Conservation (phyloP, 2,888 invertebrate species). For the Colletes collaris region DNA sequence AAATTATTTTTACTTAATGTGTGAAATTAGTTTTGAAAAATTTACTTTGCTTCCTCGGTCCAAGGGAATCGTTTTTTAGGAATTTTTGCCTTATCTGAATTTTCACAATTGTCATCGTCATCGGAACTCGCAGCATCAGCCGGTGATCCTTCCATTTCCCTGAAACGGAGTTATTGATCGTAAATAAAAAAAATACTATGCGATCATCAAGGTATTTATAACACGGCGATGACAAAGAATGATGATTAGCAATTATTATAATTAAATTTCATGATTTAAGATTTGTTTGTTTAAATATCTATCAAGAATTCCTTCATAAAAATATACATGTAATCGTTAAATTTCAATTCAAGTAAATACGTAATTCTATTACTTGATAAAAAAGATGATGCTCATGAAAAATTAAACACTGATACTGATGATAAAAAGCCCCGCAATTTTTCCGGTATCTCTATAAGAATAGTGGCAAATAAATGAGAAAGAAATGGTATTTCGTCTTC, state of each 20-base stretch:
- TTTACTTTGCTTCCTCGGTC: constrained; percentile 87
- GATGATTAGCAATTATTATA: constrained; percentile 60
- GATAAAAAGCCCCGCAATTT: constrained; percentile 75
- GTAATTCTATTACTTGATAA: constrained; percentile 45
- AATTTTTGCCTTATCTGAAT: constrained; percentile 84
- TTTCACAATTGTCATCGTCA: constrained; percentile 79
- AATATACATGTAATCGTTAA: constrained; percentile 25
- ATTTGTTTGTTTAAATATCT: not conserved
- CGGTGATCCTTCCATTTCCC: constrained; percentile 78
- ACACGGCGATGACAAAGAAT: constrained; percentile 51
- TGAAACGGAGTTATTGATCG: constrained; percentile 62
- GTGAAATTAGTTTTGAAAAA: constrained; percentile 26
- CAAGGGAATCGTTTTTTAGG: constrained; percentile 90
- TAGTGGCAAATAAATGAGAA: constrained; percentile 21
- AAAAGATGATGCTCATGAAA: constrained; percentile 63
- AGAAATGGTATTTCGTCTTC: not conserved
- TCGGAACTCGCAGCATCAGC: constrained; percentile 74
- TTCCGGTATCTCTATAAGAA: constrained; percentile 57
- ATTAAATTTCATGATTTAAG: constrained; percentile 57
- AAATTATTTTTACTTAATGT: not conserved
- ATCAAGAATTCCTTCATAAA: constrained; percentile 14
- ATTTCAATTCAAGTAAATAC: constrained; percentile 51
- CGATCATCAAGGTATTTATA: constrained; percentile 6
- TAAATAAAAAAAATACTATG: constrained; percentile 13
- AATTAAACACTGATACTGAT: constrained; percentile 74